phyloP scores from a whole-genome alignment of 2,888 invertebrate genomes.

The Abrostola triplasia region DNA sequence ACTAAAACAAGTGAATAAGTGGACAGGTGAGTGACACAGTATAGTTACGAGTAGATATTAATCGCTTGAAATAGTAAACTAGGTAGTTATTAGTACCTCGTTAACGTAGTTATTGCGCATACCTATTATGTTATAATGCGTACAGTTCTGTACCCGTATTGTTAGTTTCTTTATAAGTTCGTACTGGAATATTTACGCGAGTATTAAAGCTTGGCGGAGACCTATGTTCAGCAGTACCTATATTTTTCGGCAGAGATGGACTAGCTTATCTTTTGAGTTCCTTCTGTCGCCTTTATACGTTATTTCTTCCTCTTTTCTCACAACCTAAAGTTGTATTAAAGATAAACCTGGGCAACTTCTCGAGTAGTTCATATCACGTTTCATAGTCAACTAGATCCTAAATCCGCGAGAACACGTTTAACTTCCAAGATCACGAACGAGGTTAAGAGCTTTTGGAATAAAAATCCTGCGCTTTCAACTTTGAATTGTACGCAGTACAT shows the following conservation, averaged over 20 bases:
- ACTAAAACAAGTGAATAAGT: neutral
- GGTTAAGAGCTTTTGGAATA: constrained; percentile 38
- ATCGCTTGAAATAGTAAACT: constrained; percentile 3
- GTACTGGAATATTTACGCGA: neutral
- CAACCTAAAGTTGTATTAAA: too few relatives aligned
- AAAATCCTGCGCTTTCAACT: constrained; percentile 32
- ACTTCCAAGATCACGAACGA: constrained; percentile 33
- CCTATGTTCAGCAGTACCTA: too few relatives aligned
- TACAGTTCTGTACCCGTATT: neutral
- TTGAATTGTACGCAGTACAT: constrained; percentile 23
- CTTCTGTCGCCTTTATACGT: too few relatives aligned
- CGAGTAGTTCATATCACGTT: too few relatives aligned
- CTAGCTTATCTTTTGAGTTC: too few relatives aligned
- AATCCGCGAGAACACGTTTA: too few relatives aligned
- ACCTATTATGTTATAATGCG: constrained; percentile 1
- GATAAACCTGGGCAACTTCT: too few relatives aligned
- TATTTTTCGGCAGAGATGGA: too few relatives aligned
- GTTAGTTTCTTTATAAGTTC: neutral
- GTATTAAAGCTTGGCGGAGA: too few relatives aligned
- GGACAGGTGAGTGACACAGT: neutral
- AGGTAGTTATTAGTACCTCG: neutral
- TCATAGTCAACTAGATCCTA: too few relatives aligned
- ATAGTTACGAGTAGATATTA: neutral
- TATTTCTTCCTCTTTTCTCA: too few relatives aligned
- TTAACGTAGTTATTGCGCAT: too few relatives aligned